phyloP scores from a whole-genome alignment of 1,140 invertebrate species.

The Metaphire vulgaris region DNA sequence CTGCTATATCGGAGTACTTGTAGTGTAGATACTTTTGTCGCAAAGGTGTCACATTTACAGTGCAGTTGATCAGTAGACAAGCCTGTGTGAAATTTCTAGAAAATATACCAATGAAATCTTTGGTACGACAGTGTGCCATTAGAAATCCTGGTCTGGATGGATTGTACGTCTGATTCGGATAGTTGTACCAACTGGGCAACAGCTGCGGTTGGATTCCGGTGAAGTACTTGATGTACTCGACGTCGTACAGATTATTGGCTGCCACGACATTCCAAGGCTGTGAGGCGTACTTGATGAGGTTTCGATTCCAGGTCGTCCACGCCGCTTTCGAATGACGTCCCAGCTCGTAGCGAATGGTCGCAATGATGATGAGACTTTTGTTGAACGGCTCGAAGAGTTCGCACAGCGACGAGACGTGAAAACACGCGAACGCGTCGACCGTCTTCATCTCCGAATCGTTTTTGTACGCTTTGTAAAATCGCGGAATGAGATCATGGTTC shows the following conservation, averaged over 20 bases:
- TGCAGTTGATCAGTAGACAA: neutral
- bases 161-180: neutral
- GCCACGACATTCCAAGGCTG: constrained; percentile 17
- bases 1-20: constrained; percentile 18
- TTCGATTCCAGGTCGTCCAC: constrained; percentile 28
- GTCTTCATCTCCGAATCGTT: constrained; percentile 22
- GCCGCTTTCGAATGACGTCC: constrained; percentile 12
- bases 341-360: constrained; percentile 27
- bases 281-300: constrained; percentile 12
- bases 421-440: constrained; percentile 29
- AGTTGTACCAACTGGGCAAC: neutral
- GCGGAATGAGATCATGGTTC: constrained; percentile 1
- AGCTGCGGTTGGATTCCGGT: neutral
- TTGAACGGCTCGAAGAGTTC: constrained; percentile 29
- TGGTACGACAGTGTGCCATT: neutral
- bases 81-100: neutral
- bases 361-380: constrained; percentile 27
- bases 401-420: constrained; percentile 27
- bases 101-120: neutral
- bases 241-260: constrained; percentile 27
- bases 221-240: constrained; percentile 22
- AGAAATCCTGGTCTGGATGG: neutral
- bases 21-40: neutral
- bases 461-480: constrained; percentile 29
- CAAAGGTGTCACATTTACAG: neutral